Base-by-base conservation (phyloP, 1,140 invertebrate genomes). In the Drosophila tani region DNA sequence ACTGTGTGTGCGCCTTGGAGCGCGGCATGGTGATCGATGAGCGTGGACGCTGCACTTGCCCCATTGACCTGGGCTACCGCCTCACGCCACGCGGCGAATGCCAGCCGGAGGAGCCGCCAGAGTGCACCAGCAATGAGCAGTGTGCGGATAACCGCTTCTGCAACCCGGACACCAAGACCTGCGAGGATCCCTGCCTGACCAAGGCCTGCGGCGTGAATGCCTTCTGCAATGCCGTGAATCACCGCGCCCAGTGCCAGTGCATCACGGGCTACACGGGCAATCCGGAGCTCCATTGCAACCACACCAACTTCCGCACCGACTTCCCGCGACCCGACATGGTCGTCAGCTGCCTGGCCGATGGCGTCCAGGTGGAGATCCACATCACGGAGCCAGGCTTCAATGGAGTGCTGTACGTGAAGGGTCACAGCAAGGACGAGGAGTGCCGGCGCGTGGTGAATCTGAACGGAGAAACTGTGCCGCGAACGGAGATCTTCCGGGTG, bases 381-480 rank as follows among this genome's bases (percentile, higher is more conserved):
- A 95, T 98, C 41, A 95, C 95, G 67, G 94, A 96, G 91, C 94
- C 96, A 79, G 96, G 96, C 49, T 98, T 98, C 91, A 97, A 98
- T 80, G 98, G 98, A 5, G 96, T 99, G 2, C 93, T 99, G 0
- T 99, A 99, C 82, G 98, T 99, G 0, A 98, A 98, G 94, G 97
- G 98, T 11, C 97, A 98, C 91, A 98, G 97, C 87, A 98, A 98
- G 92, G 97, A 98, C 81, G 97, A 97, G 91, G 94, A 97, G 50
- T 99, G 98, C 93, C 94, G 97, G 76, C 94, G 96, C 49, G 95
- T 97, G 1, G 95, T 98, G 7, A 96, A 96, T 17, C 93, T 96
- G 69, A 94, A 96, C 11, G 94, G 94, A 8, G 95, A 96, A 79
- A 94, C 95, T 17, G 93, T 95, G 43, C 94, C 95, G 41, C 94